A percentile compares a stretch with the other conserved stretches of the same genome.
Conservation (phyloP, 2,113 vertebrate genomes). For the Bagarius yarrelli region DNA sequence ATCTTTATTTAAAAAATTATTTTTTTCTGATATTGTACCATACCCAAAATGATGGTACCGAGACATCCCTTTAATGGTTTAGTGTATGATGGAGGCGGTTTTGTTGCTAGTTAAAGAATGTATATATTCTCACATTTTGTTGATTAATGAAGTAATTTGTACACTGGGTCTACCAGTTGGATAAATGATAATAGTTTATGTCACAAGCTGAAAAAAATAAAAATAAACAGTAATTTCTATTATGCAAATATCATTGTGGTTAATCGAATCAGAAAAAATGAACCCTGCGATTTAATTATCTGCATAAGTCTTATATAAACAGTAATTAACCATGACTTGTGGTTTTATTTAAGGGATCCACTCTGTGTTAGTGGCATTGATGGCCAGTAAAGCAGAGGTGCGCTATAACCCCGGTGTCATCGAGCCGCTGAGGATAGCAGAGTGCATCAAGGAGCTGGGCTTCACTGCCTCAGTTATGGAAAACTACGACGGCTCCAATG, state of each 20-base stretch:
- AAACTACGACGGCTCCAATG: constrained; percentile 83
- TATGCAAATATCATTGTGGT: not conserved
- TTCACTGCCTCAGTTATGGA: constrained; percentile 90
- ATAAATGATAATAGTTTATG: not conserved
- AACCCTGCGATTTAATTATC: not conserved
- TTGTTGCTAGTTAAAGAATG: not conserved
- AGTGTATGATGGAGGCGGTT: not conserved
- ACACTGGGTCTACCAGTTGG: not conserved
- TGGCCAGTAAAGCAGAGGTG: constrained; percentile 98
- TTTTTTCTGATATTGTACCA: too few relatives aligned
- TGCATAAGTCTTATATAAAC: not conserved
- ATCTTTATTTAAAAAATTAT: too few relatives aligned
- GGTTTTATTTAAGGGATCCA: constrained; percentile 76
- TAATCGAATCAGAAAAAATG: not conserved
- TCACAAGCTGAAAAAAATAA: too few relatives aligned
- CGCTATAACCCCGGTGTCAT: constrained; percentile 82
- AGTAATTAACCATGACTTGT: not conserved
- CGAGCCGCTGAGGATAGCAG: constrained; percentile 80
- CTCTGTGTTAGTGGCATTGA: constrained; percentile 90
- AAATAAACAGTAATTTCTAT: not conserved
- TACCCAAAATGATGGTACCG: too few relatives aligned
- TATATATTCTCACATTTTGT: not conserved
- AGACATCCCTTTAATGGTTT: not conserved
- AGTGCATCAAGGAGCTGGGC: constrained; percentile 88
- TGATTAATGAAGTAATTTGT: not conserved